Conservation (phyloP, 2,113 vertebrate genomes). For the Myodes glareolus region DNA sequence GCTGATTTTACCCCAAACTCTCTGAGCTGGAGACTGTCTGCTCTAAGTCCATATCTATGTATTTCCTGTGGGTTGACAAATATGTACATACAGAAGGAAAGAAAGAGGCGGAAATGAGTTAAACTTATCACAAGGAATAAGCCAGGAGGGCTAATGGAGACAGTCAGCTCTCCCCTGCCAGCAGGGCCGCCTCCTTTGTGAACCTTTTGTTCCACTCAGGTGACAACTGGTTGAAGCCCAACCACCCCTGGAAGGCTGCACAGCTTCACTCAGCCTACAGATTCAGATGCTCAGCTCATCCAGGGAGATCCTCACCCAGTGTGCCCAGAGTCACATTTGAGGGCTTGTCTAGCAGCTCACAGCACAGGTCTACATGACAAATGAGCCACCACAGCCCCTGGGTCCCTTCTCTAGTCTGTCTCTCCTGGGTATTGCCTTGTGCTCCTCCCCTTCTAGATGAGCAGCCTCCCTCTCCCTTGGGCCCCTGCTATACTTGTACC, state of each 20-base stretch:
- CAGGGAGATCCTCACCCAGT: not conserved
- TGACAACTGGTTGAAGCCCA: not conserved
- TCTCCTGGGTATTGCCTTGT: not conserved
- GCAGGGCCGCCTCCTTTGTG: not conserved
- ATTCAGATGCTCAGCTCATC: not conserved
- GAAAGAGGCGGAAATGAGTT: not conserved
- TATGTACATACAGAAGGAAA: not conserved
- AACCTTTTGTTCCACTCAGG: not conserved
- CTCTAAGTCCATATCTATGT: not conserved
- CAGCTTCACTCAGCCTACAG: not conserved
- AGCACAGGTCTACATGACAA: not conserved
- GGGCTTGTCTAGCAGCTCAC: not conserved
- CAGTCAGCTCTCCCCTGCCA: not conserved
- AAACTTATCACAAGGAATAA: not conserved
- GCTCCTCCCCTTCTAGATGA: not conserved
- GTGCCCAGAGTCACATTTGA: not conserved
- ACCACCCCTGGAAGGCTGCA: not conserved
- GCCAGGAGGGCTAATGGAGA: not conserved
- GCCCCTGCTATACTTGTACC: not conserved
- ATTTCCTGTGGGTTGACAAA: not conserved
- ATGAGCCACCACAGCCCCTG: not conserved
- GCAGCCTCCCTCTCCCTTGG: not conserved
- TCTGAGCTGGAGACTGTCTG: not conserved
- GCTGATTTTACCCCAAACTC: not conserved
- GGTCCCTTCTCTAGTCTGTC: not conserved